Conservation (phyloP, 2,888 invertebrate genomes). For the Aquatica leii region DNA sequence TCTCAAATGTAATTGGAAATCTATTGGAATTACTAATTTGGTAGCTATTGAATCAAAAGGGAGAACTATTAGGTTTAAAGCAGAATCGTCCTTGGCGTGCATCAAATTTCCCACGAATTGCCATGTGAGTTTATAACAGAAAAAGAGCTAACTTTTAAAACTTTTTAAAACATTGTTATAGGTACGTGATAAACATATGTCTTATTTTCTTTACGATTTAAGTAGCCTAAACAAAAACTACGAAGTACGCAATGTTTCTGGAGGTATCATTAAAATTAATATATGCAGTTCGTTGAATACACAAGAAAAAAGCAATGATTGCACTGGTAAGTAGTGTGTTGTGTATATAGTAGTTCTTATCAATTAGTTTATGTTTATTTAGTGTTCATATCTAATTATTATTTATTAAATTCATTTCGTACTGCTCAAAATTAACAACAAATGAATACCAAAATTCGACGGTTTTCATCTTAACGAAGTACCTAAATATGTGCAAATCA, state of each 20-base stretch:
- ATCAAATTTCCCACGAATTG: conserved; percentile 42
- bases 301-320: neutral
- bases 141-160: neutral
- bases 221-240: conserved; percentile 23
- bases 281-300: conserved; percentile 39
- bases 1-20: conserved; percentile 46
- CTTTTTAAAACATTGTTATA: neutral
- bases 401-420: too few relatives aligned
- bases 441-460: too few relatives aligned
- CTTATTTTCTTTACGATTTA: conserved; percentile 36
- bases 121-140: conserved; percentile 14
- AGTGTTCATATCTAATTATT: neutral
- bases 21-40: conserved; percentile 27
- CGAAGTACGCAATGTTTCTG: conserved; percentile 29
- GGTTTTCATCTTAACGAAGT: too few relatives aligned
- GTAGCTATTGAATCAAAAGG: conserved; percentile 31
- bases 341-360: neutral
- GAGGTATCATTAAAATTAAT: conserved; percentile 39
- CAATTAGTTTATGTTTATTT: neutral
- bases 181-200: conserved; percentile 19
- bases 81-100: conserved; percentile 47
- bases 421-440: too few relatives aligned
- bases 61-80: conserved; percentile 42
- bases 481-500: too few relatives aligned
- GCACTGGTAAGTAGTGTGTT: conserved; percentile 10